Evolutionary conservation across 2,888 invertebrate species (phyloP), one percentile per base, ranked within the genome.

Genomic region (Chymomyza caudatula): DNA sequence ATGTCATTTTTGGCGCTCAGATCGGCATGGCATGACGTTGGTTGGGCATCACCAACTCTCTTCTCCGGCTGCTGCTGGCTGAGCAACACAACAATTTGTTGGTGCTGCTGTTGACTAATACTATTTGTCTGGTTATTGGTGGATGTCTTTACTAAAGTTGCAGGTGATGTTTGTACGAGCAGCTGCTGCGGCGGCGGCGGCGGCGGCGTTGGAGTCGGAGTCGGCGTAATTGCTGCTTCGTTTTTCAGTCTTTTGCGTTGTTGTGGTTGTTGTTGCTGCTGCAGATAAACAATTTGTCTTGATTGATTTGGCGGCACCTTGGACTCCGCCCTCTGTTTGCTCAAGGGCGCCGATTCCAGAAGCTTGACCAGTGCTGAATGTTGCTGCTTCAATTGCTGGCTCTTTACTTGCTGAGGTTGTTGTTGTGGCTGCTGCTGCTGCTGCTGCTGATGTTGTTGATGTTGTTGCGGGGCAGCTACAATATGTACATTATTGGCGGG

Each of bases 351-450:
- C 60, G 92, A 92, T 89, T 93, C 93, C 90, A 93, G 90, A 91
- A 93, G 92, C 91, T 92, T 92, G 88, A 93, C 93, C 87, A 93
- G 91, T 87, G 93, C 93, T 87, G 93, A 92, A 87, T 93, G 93
- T 88, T 93, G 92, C 78, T 92, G 92, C 89, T 93, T 93, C 88
- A 93, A 78, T 71, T 90, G 88, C 71, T 90, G 89, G 76, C 90
- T 90, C 75, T 88, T 88, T 44, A 67, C 69, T 70, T 84, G 75
- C 68, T 69, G 80, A 49, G 70, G 73, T 49, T 74, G 84, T 64
- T 76, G 81, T 25, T 75, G 77, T 23, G n/a, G n/a, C n/a, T 70
- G 83, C 20, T 76, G 73, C 8, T 72, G 77, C 1, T 71, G 75
- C 3, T 73, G 86, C 13, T 74, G 79, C 6, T 72, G 76, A n/a